phyloP scores from a whole-genome alignment of 2,888 invertebrate genomes.

The Idaea biselata region DNA sequence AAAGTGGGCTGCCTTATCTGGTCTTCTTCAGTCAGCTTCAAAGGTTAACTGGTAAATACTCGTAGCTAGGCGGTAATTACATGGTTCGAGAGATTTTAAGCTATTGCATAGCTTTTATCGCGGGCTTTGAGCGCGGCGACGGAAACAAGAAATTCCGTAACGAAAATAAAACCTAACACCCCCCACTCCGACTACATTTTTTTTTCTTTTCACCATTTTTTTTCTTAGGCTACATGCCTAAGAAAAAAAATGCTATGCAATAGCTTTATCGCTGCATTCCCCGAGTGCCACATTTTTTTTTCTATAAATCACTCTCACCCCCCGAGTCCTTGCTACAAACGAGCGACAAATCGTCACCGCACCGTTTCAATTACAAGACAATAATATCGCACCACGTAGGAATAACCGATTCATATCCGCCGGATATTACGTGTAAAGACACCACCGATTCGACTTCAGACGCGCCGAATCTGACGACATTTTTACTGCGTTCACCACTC shows the following conservation, averaged over 20 bases:
- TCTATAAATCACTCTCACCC: conserved; percentile 1
- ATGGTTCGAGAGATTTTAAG: no score
- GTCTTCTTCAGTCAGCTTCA: background rate
- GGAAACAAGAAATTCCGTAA: no score
- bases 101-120: no score
- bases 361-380: conserved; percentile 72
- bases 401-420: conserved; percentile 63
- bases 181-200: no score
- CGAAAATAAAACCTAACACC: no score
- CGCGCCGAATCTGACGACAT: conserved; percentile 69
- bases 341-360: conserved; percentile 69
- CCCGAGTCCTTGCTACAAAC: conserved; percentile 27
- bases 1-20: no score
- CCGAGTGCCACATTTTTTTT: no score
- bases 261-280: no score
- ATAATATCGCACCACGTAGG: conserved; percentile 58
- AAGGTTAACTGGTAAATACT: background rate
- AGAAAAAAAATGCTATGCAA: no score
- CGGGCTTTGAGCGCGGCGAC: no score
- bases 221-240: no score
- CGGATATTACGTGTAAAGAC: conserved; percentile 71
- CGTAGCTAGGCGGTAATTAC: background rate
- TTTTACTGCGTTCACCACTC: conserved; percentile 49
- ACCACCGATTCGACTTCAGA: conserved; percentile 49
- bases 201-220: no score